These are phyloP conservation scores for Neodontobutis hainanensis DNA, from an alignment of 2,113 vertebrate species.

Conservation along the genomic window DNA sequence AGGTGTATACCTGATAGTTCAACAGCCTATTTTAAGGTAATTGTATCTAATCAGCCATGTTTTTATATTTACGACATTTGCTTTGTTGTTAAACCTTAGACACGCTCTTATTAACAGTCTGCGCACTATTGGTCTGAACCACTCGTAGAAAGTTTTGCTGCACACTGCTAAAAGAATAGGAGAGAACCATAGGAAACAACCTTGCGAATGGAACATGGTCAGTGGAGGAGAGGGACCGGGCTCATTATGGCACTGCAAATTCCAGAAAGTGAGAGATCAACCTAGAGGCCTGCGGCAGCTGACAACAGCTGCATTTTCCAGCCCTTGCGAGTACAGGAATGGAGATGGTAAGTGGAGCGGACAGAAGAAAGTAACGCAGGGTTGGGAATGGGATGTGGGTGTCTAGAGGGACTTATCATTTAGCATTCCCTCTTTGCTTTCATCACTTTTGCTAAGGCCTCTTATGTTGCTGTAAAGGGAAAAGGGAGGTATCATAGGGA, in stretches of 20 bases:
- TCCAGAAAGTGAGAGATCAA: conserved; percentile 70
- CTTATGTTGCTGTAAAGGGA: conserved; percentile 43
- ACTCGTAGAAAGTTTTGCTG: conserved; percentile 8
- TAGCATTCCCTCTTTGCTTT: conserved; percentile 64
- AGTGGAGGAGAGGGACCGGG: conserved; percentile 32
- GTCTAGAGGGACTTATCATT: conserved; percentile 70
- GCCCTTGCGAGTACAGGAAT: conserved; percentile 29
- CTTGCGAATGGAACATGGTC: conserved; percentile 10
- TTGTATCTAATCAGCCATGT: too few relatives aligned
- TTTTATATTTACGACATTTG: too few relatives aligned
- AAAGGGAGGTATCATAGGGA: conserved; percentile 28
- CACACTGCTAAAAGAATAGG: background rate
- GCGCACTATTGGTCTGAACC: too few relatives aligned
- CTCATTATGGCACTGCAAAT: conserved; percentile 63
- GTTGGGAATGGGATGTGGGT: conserved; percentile 52
- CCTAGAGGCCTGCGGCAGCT: conserved; percentile 63
- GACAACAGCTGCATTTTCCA: conserved; percentile 65
- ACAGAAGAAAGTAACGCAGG: conserved; percentile 52
- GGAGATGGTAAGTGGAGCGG: conserved; percentile 65
- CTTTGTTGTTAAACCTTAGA: too few relatives aligned
- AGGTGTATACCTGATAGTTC: too few relatives aligned
- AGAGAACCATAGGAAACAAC: conserved; percentile 16
- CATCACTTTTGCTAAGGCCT: conserved; percentile 60
- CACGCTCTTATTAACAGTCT: too few relatives aligned
- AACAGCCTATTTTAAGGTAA: too few relatives aligned